Evolutionary conservation across 1,140 invertebrate genomes (phyloP).

Genomic region (Temnothorax longispinosus): DNA sequence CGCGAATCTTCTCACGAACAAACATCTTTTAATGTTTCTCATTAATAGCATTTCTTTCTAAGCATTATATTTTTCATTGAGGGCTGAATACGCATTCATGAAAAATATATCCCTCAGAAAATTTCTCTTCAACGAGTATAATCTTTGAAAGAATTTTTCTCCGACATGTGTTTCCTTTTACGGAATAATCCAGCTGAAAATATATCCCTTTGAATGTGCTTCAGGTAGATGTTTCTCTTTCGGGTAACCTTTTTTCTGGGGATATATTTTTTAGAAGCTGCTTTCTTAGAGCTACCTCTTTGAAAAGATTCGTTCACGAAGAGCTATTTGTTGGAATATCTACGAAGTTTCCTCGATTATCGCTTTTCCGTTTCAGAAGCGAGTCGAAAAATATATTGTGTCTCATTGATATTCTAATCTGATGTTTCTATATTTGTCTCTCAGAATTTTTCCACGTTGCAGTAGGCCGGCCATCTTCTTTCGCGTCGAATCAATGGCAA

Average conservation of each 20-base stretch:
- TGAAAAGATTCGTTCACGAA: neutral
- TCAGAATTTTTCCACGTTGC: neutral
- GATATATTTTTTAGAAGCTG: neutral
- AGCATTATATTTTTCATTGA: neutral
- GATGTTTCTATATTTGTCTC: neutral
- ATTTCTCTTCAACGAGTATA: neutral
- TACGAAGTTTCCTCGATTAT: neutral
- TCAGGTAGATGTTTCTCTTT: neutral
- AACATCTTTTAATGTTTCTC: neutral
- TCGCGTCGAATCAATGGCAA: neutral
- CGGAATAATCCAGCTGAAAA: neutral
- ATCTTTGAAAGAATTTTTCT: conserved; percentile 1
- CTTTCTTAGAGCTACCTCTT: no score
- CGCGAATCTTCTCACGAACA: neutral
- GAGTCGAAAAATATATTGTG: conserved; percentile 8
- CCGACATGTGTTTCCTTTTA: neutral
- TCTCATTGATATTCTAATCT: neutral
- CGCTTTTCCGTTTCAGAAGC: conserved; percentile 4
- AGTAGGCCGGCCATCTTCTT: neutral
- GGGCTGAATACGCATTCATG: neutral
- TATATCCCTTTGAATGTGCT: neutral
- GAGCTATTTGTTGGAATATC: neutral
- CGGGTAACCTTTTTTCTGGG: neutral
- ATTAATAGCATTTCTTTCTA: neutral
- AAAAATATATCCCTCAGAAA: neutral